A percentile compares a stretch with the other conserved stretches of the same genome.
Evolutionary conservation across 2,113 vertebrate species (phyloP).

Genomic region (Oriolus oriolus): DNA sequence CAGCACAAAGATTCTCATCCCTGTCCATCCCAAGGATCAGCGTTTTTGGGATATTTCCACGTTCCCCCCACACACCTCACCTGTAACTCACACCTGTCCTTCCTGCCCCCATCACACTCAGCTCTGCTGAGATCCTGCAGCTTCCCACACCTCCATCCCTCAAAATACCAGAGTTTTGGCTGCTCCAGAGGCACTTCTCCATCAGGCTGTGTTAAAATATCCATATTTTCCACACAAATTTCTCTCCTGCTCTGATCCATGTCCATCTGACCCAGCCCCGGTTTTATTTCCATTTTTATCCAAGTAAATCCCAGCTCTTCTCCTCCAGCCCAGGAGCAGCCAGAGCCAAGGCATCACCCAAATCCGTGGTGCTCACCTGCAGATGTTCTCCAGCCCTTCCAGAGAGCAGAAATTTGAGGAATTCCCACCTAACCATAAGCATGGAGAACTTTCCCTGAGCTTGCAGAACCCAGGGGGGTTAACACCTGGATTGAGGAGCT

Average conservation of each 20-base stretch:
- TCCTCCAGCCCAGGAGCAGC: not conserved
- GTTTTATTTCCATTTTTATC: not conserved
- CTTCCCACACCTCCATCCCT: not conserved
- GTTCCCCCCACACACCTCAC: not conserved
- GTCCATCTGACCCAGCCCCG: fast-evolving
- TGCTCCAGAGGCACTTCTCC: not conserved
- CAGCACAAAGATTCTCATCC: not conserved
- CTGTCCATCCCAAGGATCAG: not conserved
- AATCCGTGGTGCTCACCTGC: not conserved
- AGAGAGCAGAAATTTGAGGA: not conserved
- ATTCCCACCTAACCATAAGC: not conserved
- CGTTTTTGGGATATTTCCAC: too few relatives aligned
- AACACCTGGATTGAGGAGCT: not conserved
- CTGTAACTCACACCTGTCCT: not conserved
- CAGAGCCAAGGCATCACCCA: not conserved
- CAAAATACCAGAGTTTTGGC: fast-evolving
- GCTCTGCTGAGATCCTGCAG: not conserved
- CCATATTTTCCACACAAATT: not conserved
- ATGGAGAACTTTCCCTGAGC: not conserved
- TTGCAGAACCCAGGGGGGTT: not conserved
- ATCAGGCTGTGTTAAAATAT: not conserved
- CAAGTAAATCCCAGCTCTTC: not conserved
- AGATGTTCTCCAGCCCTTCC: not conserved
- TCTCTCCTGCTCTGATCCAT: not conserved
- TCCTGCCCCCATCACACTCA: not conserved